These are phyloP conservation scores for Sphenodon punctatus DNA, from an alignment of 2,797 vertebrate genomes.

Conservation along the genomic window DNA sequence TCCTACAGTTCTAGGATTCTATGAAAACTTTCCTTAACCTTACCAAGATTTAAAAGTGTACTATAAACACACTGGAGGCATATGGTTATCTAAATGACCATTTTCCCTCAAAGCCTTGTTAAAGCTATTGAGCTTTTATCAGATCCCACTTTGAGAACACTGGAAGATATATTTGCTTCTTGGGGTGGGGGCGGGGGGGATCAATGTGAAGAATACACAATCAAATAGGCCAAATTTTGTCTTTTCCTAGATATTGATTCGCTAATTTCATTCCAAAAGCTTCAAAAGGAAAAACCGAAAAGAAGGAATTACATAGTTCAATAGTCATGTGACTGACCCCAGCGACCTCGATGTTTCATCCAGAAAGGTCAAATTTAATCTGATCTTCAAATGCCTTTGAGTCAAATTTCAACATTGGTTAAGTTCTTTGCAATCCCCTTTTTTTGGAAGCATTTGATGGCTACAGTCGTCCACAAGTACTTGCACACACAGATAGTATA, in stretches of 20 bases:
- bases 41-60: too few relatives aligned
- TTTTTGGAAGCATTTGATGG: not conserved
- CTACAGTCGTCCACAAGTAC: not conserved
- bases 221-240: accelerated
- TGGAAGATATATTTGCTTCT: not conserved
- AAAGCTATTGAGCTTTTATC: too few relatives aligned
- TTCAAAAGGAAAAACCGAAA: not conserved
- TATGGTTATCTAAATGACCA: too few relatives aligned
- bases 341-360: not conserved
- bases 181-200: too few relatives aligned
- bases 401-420: slow-evolving; percentile 26
- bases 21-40: too few relatives aligned
- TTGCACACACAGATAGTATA: not conserved
- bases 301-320: slow-evolving; percentile 1
- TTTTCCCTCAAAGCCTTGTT: too few relatives aligned
- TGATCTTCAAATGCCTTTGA: slow-evolving; percentile 29
- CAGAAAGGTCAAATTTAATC: slow-evolving; percentile 43
- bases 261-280: not conserved
- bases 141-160: not conserved
- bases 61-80: too few relatives aligned
- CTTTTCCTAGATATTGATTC: not conserved
- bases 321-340: not conserved
- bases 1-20: too few relatives aligned
- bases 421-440: not conserved
- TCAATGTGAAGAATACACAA: not conserved